Conservation (phyloP, 2,888 invertebrate genomes). For the Rotaria sp. region DNA sequence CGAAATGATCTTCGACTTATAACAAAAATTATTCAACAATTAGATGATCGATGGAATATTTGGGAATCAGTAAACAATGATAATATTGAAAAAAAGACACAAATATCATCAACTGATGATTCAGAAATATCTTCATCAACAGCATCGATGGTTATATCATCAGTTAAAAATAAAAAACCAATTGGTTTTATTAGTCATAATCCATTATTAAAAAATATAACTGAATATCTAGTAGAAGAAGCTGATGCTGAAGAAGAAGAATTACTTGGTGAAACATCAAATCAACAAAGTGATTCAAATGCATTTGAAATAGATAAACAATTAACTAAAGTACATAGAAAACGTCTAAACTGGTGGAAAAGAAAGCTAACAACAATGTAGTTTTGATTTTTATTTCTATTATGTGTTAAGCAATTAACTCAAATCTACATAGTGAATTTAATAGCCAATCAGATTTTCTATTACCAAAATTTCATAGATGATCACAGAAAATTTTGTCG, state of each 20-base stretch:
- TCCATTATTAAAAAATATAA: slow-evolving; percentile 88
- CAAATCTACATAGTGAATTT: too few relatives aligned
- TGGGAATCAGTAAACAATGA: slow-evolving; percentile 62
- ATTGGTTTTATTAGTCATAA: slow-evolving; percentile 58
- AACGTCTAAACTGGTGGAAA: too few relatives aligned
- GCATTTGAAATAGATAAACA: slow-evolving; percentile 35
- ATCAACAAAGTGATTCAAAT: background rate
- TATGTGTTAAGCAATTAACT: too few relatives aligned
- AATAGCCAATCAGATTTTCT: too few relatives aligned
- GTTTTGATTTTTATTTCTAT: too few relatives aligned
- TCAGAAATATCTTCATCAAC: slow-evolving; percentile 25
- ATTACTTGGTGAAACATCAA: slow-evolving; percentile 44
- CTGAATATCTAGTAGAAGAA: slow-evolving; percentile 93
- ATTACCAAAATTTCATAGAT: too few relatives aligned
- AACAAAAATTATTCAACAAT: slow-evolving; percentile 79
- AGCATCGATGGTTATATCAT: background rate
- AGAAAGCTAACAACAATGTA: too few relatives aligned
- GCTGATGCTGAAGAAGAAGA: slow-evolving; percentile 97
- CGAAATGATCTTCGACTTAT: slow-evolving; percentile 83
- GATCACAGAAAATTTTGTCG: too few relatives aligned
- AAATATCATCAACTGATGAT: background rate
- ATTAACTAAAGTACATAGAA: background rate
- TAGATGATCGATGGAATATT: slow-evolving; percentile 74
- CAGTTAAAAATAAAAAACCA: background rate
- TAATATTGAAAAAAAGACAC: slow-evolving; percentile 42